Base-by-base conservation (phyloP, 2,113 vertebrate genomes). In the Vulpes vulpes region DNA sequence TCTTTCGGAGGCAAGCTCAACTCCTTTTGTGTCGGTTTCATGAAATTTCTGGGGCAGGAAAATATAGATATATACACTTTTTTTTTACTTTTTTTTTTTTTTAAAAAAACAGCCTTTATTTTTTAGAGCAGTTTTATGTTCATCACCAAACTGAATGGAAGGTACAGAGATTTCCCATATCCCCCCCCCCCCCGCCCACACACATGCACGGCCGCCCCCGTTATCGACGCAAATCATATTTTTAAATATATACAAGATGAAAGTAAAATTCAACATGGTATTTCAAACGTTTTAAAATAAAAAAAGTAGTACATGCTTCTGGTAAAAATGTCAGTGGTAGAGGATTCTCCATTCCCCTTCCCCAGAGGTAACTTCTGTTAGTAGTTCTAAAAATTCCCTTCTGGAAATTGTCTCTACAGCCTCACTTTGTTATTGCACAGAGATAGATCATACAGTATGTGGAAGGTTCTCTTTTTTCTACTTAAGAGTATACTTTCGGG, bases 321-420 rank as follows among this genome's bases (percentile, higher is more conserved):
- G 43, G 69, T 49, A 62, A 81, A 87, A 91, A 89, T 22, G 53
- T 59, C 67, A 81, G 38, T 49, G 92, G 38, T 43, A 64, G 32
- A 57, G 20, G 25, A 38, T 23, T 71, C 51, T 76, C 83, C 14
- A 74, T 67, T 67, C 25, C 43, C 19, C 27, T 67, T 88, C 10
- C 32, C 80, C 64, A 87, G 83, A 79, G 57, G 60, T 32, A 83
- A 60, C 27, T 32, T 89, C 80, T 90, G 20, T 82, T 76, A 49
- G 80, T 17, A 38, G 49, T 53, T 84, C 79, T 87, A 95, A 60
- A 94, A 93, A 80, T 87, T 88, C 57, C 59, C 51, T 85, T 81
- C 81, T 89, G 87, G 62, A 81, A 91, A 71, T 69, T 5, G 22
- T 84, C 38, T 95, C 69, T 57, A 1, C n/a, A 51, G 19, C 51